Percentiles rank a stretch among this genome's conserved stretches.
Evolutionary conservation across 2,888 invertebrate genomes (phyloP).

Genomic region (Parascotia fuliginaria): DNA sequence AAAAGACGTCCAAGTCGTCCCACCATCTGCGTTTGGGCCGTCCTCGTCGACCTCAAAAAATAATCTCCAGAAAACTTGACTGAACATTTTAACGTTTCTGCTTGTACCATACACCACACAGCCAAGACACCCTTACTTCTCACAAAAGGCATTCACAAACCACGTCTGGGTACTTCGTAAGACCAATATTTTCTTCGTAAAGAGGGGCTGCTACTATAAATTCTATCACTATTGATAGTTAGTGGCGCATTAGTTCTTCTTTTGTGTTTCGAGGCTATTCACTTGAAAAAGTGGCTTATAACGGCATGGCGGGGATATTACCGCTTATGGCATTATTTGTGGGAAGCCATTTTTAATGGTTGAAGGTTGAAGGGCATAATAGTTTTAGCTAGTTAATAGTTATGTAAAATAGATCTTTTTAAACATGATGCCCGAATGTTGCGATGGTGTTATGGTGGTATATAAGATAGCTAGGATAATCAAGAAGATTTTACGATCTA

Average conservation of each 20-base stretch:
- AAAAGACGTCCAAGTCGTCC: no score
- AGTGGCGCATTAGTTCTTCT: slow-evolving; percentile 80
- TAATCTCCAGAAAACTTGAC: not conserved
- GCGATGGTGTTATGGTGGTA: no score
- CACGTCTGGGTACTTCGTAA: slow-evolving; percentile 81
- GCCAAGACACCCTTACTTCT: slow-evolving; percentile 47
- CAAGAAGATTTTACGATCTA: no score
- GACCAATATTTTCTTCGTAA: slow-evolving; percentile 82
- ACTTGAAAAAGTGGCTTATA: slow-evolving; percentile 73
- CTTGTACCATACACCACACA: slow-evolving; percentile 34
- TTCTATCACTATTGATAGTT: slow-evolving; percentile 81
- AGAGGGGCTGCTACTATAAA: slow-evolving; percentile 79
- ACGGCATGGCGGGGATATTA: slow-evolving; percentile 49
- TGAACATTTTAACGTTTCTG: not conserved
- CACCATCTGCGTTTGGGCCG: no score
- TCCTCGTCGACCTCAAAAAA: no score
- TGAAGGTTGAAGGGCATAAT: not conserved
- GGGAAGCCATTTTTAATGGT: slow-evolving; percentile 13
- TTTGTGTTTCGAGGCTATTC: slow-evolving; percentile 74
- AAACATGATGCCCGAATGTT: no score
- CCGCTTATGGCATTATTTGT: slow-evolving; percentile 39
- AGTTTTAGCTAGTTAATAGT: no score
- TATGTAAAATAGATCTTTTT: no score
- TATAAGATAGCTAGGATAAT: no score
- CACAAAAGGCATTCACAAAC: slow-evolving; percentile 78